phyloP scores from a whole-genome alignment of 2,797 vertebrate genomes.

The Acridotheres tristis region DNA sequence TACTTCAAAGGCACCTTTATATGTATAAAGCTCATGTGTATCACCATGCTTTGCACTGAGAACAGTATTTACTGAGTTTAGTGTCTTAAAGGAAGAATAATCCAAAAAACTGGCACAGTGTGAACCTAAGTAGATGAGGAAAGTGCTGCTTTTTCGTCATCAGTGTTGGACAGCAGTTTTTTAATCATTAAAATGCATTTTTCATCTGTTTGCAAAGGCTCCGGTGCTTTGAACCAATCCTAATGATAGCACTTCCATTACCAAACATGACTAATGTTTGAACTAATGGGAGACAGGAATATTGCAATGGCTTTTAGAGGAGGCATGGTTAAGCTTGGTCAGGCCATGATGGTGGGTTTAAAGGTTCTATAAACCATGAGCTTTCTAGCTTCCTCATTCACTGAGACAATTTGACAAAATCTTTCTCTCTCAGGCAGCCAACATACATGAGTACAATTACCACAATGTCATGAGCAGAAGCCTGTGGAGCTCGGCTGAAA shows the following conservation, averaged over 20 bases:
- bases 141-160: background rate
- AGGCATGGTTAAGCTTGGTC: background rate
- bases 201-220: background rate
- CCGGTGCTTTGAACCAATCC: background rate
- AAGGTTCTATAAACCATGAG: background rate
- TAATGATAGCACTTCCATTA: background rate
- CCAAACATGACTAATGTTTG: background rate
- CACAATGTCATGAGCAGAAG: background rate
- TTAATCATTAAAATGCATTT: background rate
- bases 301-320: background rate
- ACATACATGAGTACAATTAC: background rate
- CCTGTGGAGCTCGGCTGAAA: background rate
- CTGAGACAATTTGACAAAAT: background rate
- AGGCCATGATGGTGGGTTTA: fast-evolving
- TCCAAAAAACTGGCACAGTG: background rate
- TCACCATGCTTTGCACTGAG: background rate
- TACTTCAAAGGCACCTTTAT: background rate
- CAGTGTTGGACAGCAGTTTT: background rate
- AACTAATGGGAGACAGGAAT: background rate
- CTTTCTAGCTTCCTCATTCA: background rate
- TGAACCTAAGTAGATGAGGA: background rate
- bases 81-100: background rate
- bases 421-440: background rate
- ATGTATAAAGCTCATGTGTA: background rate
- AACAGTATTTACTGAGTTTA: background rate